Base-by-base conservation (phyloP, 2,113 vertebrate species). In the Xenus cinereus region DNA sequence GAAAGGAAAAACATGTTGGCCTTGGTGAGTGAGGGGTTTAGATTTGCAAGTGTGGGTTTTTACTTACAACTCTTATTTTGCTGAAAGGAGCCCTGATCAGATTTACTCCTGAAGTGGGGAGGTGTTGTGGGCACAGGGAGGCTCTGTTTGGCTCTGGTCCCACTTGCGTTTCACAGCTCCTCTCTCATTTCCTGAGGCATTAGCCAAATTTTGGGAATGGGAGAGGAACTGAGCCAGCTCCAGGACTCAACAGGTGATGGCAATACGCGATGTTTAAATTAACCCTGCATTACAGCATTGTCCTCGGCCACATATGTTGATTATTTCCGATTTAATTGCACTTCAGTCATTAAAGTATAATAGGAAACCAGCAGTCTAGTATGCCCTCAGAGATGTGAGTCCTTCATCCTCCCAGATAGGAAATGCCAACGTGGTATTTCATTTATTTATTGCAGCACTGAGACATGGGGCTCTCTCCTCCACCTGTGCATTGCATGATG, bases 401-500 rank as follows among this genome's bases (percentile, higher is more conserved):
- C 18, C 26, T 39, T 81, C 28, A 57, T 12, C 13, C 5, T 87
- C 7, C 6, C 46, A 82, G 27, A 11, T 9, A 59, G 68, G 39
- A 32, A 14, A 23, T 46, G 20, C 17, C 51, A 33, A 28, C 1
- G 7, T 57, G 39, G 2, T 56, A 26, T 37, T 76, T 72, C 16
- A 21, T 35, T 59, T 75, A 50, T 81, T 87, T 93, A 30, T 56
- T 43, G 28, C 32, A 78, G 39, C 22, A 27, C 32, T 57, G 18
- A 74, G 50, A 46, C 12, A 4, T 5, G 18, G 20, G 23, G 4
- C 10, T 14, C 15, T 57, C 26, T 75, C 43, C 51, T 81, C 30
- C 21, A n/a, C 20, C 33, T 39, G 16, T 4, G 9, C 1, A 1
- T 46, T 39, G 26, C 48, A 46, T 0, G 4, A 64, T n/a, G 23